Base-by-base conservation (phyloP, 2,888 invertebrate species). In the Axea sp. region DNA sequence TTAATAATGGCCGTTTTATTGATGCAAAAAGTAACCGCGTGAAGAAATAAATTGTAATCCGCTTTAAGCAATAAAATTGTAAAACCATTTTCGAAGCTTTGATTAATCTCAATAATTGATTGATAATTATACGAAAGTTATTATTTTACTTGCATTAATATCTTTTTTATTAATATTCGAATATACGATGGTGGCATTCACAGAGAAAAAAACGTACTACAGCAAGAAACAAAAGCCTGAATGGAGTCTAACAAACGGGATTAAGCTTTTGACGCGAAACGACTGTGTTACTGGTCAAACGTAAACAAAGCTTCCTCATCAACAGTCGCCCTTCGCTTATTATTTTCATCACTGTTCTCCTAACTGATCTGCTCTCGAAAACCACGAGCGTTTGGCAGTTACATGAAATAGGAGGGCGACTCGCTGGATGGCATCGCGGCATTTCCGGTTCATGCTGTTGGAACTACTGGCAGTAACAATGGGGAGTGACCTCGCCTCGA, bases 321-420 rank as follows among this genome's bases (percentile, higher is more conserved):
- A 71, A 71, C 71, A 62, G 71, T 71, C 62, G 51, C 71, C 71
- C 71, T 51, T 62, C 62, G 71, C 71, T 71, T 71, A 71, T 71
- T 71, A 71, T 71, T 71, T 71, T 71, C 71, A 71, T 71, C 62
- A 35, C 55, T 19, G 49, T 62, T 47, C 62, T 28, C 31, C 51
- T 51, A 55, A 71, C 71, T 55, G 71, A 71, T 71, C 62, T 71
- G 53, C 71, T 31, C 59, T 55, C 69, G 64, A 77, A 79, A 80
- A 77, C 81, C 77, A 78, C 78, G 76, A 79, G 74, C 81, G 82
- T 82, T 83, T 82, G 82, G 80, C 82, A 81, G 81, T 80, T 79
- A 77, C 78, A 82, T 83, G 83, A 83, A 82, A 81, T 83, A 83
- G 80, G 81, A 78, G 80, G 78, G 79, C 74, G 77, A 81, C 78